Evolutionary conservation across 2,888 invertebrate species (phyloP), one percentile per base, ranked within the genome.

Genomic region (Drosophila meridionalis): DNA sequence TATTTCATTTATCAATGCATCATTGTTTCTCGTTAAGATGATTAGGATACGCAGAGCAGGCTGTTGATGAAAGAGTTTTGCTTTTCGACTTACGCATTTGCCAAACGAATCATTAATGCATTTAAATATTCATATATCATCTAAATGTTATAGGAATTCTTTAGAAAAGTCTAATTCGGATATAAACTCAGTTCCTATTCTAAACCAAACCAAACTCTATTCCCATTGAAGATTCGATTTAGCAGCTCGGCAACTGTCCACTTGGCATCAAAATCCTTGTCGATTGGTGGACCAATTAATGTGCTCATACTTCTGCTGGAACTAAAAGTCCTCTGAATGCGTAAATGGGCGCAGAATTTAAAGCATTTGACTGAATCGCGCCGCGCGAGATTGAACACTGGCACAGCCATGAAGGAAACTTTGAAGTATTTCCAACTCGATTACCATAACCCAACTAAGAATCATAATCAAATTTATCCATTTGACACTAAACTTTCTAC

Each of bases 341-440:
- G 64, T 57, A 65, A 65, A 73, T 68, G 61, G 43, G 48, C 26
- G 50, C 63, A 32, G 59, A 68, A 43, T 56, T 78, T 60, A 69
- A 63, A 57, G 52, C 58, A 32, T 57, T 58, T 55, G 26, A 26
- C 28, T 14, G 47, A 67, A 53, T 28, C 47, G 53, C 42, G n/a
- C 0, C 12, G 38, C 38, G 12, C 20, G 38, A 12, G 14, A 1
- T 12, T 36, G 40, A 63, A 42, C 61, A 20, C 32, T 34, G 45
- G 45, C 53, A 11, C 42, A 42, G 45, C 62, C 73, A 77, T 69
- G 73, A 74, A 56, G 65, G 64, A 73, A 81, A 87, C 79, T 87
- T 87, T 79, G 85, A 87, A 87, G 87, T 87, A 83, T 85, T 89
- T 87, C 70, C 80, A 87, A 87, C 89, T 89, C 87, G 83, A 87